phyloP scores from a whole-genome alignment of 2,113 vertebrate genomes.

The Caranx melampygus region DNA sequence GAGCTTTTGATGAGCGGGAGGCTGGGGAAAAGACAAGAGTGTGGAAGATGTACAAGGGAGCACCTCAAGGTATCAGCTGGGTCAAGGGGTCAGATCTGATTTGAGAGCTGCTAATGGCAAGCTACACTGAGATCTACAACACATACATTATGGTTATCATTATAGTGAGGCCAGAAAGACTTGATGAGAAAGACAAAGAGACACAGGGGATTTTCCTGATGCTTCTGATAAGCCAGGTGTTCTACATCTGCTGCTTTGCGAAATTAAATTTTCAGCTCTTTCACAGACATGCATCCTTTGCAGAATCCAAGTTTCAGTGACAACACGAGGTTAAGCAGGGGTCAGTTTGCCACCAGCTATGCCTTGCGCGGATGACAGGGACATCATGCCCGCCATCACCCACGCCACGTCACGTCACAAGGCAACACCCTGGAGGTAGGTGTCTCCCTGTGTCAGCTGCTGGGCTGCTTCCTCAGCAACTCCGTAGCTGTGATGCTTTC shows the following conservation, averaged over 20 bases:
- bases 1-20: slow-evolving; percentile 55
- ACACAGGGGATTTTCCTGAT: slow-evolving; percentile 7
- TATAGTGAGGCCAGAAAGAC: neutral
- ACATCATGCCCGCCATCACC: neutral
- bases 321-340: slow-evolving; percentile 2
- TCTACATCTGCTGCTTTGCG: slow-evolving; percentile 16
- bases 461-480: slow-evolving; percentile 41
- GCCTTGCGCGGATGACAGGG: neutral
- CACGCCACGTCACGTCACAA: neutral
- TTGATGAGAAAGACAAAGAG: slow-evolving; percentile 14
- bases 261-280: slow-evolving; percentile 1
- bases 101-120: slow-evolving; percentile 22
- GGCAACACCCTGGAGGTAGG: slow-evolving; percentile 38
- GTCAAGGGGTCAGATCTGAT: slow-evolving; percentile 42
- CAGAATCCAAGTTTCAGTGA: slow-evolving; percentile 28
- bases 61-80: slow-evolving; percentile 8
- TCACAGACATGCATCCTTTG: neutral
- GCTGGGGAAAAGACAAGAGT: slow-evolving; percentile 8
- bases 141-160: neutral
- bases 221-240: slow-evolving; percentile 13
- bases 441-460: slow-evolving; percentile 46
- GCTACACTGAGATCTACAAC: neutral
- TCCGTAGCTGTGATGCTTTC: slow-evolving; percentile 55
- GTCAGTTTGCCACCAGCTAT: slow-evolving; percentile 13
- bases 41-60: neutral